Conservation (phyloP, 2,113 vertebrate genomes). For the Vidua chalybeata region DNA sequence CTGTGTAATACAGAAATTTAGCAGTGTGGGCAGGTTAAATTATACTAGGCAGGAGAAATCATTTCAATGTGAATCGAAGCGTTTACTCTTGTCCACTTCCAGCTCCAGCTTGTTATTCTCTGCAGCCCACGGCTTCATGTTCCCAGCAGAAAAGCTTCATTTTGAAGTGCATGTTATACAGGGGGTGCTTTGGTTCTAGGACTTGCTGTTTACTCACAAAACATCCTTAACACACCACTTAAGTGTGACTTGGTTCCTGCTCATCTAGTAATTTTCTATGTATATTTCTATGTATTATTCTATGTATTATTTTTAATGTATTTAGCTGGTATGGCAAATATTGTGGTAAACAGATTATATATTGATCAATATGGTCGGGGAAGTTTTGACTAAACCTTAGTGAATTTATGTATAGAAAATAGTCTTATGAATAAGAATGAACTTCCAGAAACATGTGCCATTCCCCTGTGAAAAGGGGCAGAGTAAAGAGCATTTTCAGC, state of each 20-base stretch:
- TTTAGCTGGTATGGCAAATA: neutral
- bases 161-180: neutral
- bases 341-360: neutral
- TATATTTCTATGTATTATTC: neutral
- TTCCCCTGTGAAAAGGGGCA: neutral
- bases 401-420: slow-evolving; percentile 5
- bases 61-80: slow-evolving; percentile 68
- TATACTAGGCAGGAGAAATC: slow-evolving; percentile 63
- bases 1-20: slow-evolving; percentile 68
- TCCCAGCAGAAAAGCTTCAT: neutral
- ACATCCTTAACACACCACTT: neutral
- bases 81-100: slow-evolving; percentile 50
- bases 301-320: neutral
- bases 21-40: slow-evolving; percentile 72
- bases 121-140: neutral
- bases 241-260: neutral
- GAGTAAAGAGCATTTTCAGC: slow-evolving; percentile 1
- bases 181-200: neutral
- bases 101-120: slow-evolving; percentile 12
- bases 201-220: neutral
- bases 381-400: slow-evolving; percentile 1
- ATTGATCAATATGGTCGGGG: neutral
- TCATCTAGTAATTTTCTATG: neutral
- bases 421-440: slow-evolving; percentile 14
- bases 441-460: neutral